These are phyloP conservation scores for Athalia rosae DNA, from an alignment of 2,888 invertebrate species.

Conservation along the genomic window DNA sequence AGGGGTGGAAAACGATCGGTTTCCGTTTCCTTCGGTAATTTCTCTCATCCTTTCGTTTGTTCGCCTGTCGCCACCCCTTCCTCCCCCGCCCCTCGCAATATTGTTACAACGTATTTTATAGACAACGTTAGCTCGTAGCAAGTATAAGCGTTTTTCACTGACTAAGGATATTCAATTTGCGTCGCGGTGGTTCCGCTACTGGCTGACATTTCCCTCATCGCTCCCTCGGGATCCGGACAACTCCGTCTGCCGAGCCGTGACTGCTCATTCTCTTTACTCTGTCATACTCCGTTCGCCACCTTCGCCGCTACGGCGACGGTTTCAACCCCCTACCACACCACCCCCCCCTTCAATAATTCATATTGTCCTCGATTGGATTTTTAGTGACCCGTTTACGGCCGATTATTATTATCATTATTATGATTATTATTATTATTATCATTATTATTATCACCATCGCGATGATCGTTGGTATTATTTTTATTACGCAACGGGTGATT, in stretches of 20 bases:
- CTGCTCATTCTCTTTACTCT: slow-evolving; percentile 30
- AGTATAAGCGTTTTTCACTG: neutral
- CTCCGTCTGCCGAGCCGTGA: slow-evolving; percentile 45
- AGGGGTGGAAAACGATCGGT: slow-evolving; percentile 4
- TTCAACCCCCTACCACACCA: neutral
- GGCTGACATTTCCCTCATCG: slow-evolving; percentile 68
- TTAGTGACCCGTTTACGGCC: slow-evolving; percentile 39
- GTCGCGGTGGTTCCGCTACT: slow-evolving; percentile 61
- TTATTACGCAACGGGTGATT: neutral
- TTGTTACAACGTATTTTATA: slow-evolving; percentile 51
- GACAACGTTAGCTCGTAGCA: no score
- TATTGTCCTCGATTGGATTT: slow-evolving; percentile 47
- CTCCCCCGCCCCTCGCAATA: neutral
- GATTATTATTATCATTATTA: neutral
- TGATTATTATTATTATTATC: slow-evolving; percentile 2
- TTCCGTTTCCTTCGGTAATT: slow-evolving; percentile 19
- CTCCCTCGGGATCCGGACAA: slow-evolving; percentile 58
- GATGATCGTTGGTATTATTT: no score
- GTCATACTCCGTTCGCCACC: slow-evolving; percentile 12
- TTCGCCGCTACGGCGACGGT: neutral
- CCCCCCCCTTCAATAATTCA: slow-evolving; percentile 41
- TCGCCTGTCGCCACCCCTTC: neutral
- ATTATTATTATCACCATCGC: no score
- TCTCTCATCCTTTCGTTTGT: neutral
- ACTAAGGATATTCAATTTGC: slow-evolving; percentile 63